Percentiles rank a stretch among this genome's conserved stretches.
Conservation (phyloP, 2,113 vertebrate genomes). For the Orthonyx spaldingii region DNA sequence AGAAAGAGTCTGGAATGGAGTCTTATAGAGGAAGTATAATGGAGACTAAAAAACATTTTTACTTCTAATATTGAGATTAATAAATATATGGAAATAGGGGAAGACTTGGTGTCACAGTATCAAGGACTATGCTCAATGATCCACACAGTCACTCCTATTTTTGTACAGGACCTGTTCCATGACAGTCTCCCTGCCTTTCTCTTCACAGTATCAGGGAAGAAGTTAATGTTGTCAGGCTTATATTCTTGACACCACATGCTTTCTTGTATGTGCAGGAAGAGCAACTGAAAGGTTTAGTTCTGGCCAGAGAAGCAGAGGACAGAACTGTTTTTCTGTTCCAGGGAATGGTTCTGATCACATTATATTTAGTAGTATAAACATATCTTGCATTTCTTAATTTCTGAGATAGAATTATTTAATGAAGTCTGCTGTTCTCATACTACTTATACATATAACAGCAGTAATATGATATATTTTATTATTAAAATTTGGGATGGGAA, state of each 20-base stretch:
- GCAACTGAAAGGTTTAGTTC: not conserved
- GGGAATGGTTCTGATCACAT: not conserved
- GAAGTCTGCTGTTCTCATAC: not conserved
- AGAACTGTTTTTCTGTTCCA: not conserved
- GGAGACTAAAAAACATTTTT: not conserved
- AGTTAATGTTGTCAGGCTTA: not conserved
- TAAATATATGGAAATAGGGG: not conserved
- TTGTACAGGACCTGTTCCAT: not conserved
- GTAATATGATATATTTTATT: not conserved
- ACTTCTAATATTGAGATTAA: not conserved
- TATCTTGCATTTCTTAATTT: not conserved
- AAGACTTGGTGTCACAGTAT: not conserved
- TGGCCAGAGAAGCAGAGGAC: not conserved
- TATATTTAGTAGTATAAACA: not conserved
- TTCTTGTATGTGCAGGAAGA: not conserved
- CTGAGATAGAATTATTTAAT: not conserved
- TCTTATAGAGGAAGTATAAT: not conserved
- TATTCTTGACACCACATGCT: not conserved
- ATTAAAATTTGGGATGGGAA: not conserved
- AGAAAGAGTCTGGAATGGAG: not conserved
- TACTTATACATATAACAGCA: not conserved
- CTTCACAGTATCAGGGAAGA: not conserved
- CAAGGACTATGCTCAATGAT: not conserved
- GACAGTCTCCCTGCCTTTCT: not conserved
- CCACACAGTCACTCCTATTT: not conserved